Evolutionary conservation across 2,888 invertebrate genomes (phyloP), one percentile per base, ranked within the genome.

Genomic region (Calameuta idolon): DNA sequence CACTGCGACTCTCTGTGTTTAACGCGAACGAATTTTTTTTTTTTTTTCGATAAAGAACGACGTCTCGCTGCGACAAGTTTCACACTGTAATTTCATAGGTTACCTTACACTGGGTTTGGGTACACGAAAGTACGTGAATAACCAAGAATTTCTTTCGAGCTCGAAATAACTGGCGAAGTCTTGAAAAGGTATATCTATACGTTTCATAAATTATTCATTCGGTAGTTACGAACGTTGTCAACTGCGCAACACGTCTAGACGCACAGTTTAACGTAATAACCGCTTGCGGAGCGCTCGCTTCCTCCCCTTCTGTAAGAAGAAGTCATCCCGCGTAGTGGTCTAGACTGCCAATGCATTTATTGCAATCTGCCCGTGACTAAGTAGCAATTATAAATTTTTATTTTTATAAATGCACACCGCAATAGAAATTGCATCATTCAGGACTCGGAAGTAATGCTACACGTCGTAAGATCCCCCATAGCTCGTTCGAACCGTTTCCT

Each of bases 151-250:
- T 23, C 55, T 55, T 55, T 55, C 55, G 23, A 23, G 55, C 55
- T 23, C 55, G 55, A 55, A 15, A 55, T 55, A 55, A 55, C 55
- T 55, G 23, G 23, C 55, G 23, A 55, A 55, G 55, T 55, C 55
- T 55, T 9, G 9, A 23, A 23, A 4, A 23, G 15, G 55, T 55
- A 55, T 55, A 55, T 55, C 55, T 55, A 55, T 55, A 55, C 23
- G 23, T 23, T 55, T 35, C 55, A 86, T 86, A 84, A 85, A 86
- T 86, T 86, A 86, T 86, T 86, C 86, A 86, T 86, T 55, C 82
- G 81, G 77, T 78, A 75, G 84, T 84, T 85, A 84, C 81, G 75
- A 80, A 77, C 77, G 79, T 75, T 79, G 84, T 82, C 81, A 78
- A 73, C 78, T 75, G 81, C 81, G 77, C 74, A 80, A 34, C 35